Base-by-base conservation (phyloP, 2,888 invertebrate species). In the Itoplectis maculator region DNA sequence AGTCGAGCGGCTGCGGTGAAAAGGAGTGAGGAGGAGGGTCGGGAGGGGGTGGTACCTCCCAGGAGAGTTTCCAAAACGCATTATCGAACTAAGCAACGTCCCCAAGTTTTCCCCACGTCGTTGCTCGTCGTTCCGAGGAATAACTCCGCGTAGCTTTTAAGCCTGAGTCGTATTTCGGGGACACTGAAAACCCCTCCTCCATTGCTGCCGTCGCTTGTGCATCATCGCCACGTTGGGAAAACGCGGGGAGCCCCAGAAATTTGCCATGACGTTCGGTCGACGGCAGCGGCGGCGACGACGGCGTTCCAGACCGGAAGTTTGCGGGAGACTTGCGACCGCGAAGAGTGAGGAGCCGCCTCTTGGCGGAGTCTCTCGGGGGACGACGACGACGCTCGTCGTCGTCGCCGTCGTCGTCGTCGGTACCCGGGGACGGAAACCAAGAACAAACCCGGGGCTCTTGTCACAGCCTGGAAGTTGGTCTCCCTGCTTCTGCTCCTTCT, bases 271-370 rank as follows among this genome's bases (percentile, higher is more conserved):
- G 83, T 69, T 40, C 42, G 47, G n/a, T n/a, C n/a, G n/a, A n/a
- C n/a, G n/a, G n/a, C n/a, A n/a, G n/a, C n/a, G n/a, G n/a, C n/a
- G n/a, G n/a, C n/a, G n/a, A n/a, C n/a, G n/a, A n/a, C n/a, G 54
- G 73, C 80, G 29, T 29, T 51, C 73, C 66, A n/a, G n/a, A 49
- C 42, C 63, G 77, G 76, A 83, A 83, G 82, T 79, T 83, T 77
- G 69, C n/a, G 23, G 65, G 63, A 20, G 69, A 79, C 73, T 49
- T 49, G 73, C 61, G 65, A 51, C 70, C 66, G 15, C 45, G 63
- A 40, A 54, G 75, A 68, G 79, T 76, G 76, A 82, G 79, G 61
- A 47, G 61, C 15, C 68, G 69, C 42, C 68, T 59, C 56, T 1
- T n/a, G 11, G 54, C 11, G n/a, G 4, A 35, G 15, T 35, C 18